Base-by-base conservation (phyloP, 1,140 invertebrate species). In the Drosophila rufa region DNA sequence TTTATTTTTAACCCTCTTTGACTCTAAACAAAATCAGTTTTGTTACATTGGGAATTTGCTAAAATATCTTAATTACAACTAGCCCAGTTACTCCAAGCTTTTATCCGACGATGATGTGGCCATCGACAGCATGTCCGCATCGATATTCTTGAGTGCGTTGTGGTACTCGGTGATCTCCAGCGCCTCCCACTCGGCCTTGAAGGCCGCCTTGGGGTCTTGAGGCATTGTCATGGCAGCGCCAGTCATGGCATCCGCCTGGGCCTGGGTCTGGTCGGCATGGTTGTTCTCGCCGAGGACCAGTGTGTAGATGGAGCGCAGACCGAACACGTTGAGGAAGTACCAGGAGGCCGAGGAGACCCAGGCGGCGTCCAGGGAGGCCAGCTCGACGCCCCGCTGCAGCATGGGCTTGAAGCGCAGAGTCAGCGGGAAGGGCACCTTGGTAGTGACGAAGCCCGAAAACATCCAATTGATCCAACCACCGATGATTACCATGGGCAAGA, bases 391-490 rank as follows among this genome's bases (percentile, higher is more conserved):
- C 91, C 99, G 94, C 94, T 99, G 99, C 62, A 99, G 94, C 99
- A 99, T 99, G 3, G 99, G 98, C 93, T 99, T 99, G 92, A 99
- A 99, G 33, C 99, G 95, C 33, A 99, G 94, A 0, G 99, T 99
- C 55, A 99, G 92, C 1, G 99, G 99, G 93, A 99, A 99, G 68
- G 99, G 99, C 15, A 99, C 99, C 94, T 99, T 99, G 15, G 98
- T 99, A 53, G 99, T 99, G 43, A 99, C 97, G 93, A 99, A 99
- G 55, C 99, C 99, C 68, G 98, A 99, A 93, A 99, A 99, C 94
- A 99, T 99, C 99, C 99, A 99, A 93, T 99, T 99, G 80, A 99
- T 99, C 99, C 99, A 99, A 4, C 94, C 99, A 90, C 99, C 99
- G 84, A 99, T 99, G 1, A 99, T 95, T 74, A 99, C 98, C 98